Percentiles rank a stretch among this genome's conserved stretches.
These are phyloP conservation scores for Hirudo medicinalis DNA, from an alignment of 1,140 invertebrate species.

Conservation along the genomic window DNA sequence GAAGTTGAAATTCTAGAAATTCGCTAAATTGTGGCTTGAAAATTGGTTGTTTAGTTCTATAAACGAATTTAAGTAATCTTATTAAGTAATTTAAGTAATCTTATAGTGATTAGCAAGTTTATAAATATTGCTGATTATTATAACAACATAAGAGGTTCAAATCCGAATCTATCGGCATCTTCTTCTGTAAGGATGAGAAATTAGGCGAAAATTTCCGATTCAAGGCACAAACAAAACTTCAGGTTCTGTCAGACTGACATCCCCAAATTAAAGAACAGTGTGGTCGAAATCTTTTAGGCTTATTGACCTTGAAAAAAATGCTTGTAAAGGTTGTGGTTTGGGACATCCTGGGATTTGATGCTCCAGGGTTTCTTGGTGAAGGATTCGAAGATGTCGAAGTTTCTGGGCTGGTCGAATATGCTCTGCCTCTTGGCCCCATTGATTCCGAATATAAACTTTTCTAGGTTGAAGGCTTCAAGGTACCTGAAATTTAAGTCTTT, in stretches of 20 bases:
- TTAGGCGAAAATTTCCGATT: too few species aligned
- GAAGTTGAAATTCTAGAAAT: too few species aligned
- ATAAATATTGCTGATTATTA: too few species aligned
- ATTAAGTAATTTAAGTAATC: too few species aligned
- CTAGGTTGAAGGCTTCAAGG: conserved; percentile 78
- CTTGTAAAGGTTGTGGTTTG: conserved; percentile 75
- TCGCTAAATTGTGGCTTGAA: too few species aligned
- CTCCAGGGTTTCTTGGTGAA: not conserved
- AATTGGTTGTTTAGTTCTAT: too few species aligned
- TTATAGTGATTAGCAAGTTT: too few species aligned
- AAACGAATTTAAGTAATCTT: too few species aligned
- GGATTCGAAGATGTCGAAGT: conserved; percentile 54
- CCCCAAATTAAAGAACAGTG: conserved; percentile 84
- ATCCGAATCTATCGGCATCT: too few species aligned
- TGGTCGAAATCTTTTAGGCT: conserved; percentile 74
- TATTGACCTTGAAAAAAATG: conserved; percentile 65
- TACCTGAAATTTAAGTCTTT: conserved; percentile 49
- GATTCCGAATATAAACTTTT: conserved; percentile 71
- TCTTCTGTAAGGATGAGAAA: too few species aligned
- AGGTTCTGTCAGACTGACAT: conserved; percentile 74
- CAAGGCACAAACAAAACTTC: too few species aligned
- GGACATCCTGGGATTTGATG: conserved; percentile 76
- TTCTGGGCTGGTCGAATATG: conserved; percentile 44
- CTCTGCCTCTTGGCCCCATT: conserved; percentile 66
- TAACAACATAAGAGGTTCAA: too few species aligned